Evolutionary conservation across 1,140 invertebrate genomes (phyloP).

Genomic region (Drosophila malerkotliana): DNA sequence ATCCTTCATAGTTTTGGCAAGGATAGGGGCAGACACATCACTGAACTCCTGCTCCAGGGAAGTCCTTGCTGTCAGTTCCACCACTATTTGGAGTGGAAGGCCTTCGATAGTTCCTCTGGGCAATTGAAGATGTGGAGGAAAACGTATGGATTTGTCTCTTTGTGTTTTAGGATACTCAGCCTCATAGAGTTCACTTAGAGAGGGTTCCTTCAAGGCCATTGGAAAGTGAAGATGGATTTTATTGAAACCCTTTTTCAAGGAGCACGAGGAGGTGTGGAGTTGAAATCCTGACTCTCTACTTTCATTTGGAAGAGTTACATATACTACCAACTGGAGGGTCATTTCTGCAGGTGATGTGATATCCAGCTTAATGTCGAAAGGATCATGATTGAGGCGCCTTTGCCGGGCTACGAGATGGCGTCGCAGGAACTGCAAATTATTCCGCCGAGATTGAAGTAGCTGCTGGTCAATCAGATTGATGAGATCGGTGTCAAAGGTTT

Average conservation of each 20-base stretch:
- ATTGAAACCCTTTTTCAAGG: slow-evolving; percentile 72
- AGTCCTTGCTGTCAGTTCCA: slow-evolving; percentile 33
- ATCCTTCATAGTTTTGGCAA: slow-evolving; percentile 29
- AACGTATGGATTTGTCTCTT: slow-evolving; percentile 50
- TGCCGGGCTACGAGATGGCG: slow-evolving; percentile 84
- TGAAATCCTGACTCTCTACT: slow-evolving; percentile 52
- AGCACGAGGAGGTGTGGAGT: slow-evolving; percentile 77
- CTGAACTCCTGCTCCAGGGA: background rate
- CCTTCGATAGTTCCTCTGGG: slow-evolving; percentile 84
- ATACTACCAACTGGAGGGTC: slow-evolving; percentile 67
- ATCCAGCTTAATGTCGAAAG: slow-evolving; percentile 57
- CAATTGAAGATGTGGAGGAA: slow-evolving; percentile 84
- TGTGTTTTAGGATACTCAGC: slow-evolving; percentile 21
- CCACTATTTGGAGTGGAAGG: slow-evolving; percentile 43
- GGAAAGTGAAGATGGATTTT: slow-evolving; percentile 75
- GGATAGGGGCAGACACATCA: background rate
- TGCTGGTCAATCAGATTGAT: slow-evolving; percentile 74
- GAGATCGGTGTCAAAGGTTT: slow-evolving; percentile 45
- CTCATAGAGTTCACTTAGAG: slow-evolving; percentile 80
- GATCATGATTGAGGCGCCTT: slow-evolving; percentile 86
- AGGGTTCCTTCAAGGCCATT: slow-evolving; percentile 69
- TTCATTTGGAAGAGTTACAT: slow-evolving; percentile 27
- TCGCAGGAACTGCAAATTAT: slow-evolving; percentile 63
- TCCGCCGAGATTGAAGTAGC: slow-evolving; percentile 53
- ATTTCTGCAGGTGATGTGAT: slow-evolving; percentile 53